Evolutionary conservation across 2,113 vertebrate genomes (phyloP).

Genomic region (Calypte anna): DNA sequence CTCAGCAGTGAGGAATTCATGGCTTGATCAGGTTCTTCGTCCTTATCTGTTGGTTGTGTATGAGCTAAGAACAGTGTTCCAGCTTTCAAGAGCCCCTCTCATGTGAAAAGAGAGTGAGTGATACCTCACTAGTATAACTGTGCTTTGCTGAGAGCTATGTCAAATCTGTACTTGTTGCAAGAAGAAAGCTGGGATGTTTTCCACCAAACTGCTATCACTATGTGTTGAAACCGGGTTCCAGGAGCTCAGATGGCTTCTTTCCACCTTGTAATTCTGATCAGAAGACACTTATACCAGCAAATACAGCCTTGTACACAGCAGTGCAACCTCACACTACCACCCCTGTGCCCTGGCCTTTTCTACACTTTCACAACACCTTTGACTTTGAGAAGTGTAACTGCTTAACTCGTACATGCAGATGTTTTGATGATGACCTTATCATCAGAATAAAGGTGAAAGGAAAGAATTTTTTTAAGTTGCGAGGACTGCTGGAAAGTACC

Average conservation of each 20-base stretch:
- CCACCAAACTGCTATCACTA: not conserved
- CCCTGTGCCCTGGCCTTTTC: not conserved
- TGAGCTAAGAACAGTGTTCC: not conserved
- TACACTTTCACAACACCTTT: not conserved
- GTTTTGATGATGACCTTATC: not conserved
- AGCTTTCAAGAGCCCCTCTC: not conserved
- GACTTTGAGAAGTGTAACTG: not conserved
- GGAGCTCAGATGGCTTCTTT: not conserved
- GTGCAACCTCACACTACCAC: not conserved
- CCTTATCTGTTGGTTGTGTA: not conserved
- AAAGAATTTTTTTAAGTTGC: not conserved
- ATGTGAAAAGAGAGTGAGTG: not conserved
- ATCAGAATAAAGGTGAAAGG: not conserved
- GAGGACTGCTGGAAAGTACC: not conserved
- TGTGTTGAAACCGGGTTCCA: not conserved
- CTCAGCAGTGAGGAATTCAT: slow-evolving; percentile 13
- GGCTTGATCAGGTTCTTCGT: not conserved
- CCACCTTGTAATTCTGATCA: not conserved
- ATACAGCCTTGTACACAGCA: not conserved
- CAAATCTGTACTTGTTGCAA: not conserved
- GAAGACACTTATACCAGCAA: not conserved
- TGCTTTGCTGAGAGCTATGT: not conserved
- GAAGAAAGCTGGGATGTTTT: not conserved
- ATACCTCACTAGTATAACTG: not conserved
- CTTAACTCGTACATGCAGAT: not conserved